Conservation (phyloP, 2,888 invertebrate genomes). For the Ochropacha duplaris region DNA sequence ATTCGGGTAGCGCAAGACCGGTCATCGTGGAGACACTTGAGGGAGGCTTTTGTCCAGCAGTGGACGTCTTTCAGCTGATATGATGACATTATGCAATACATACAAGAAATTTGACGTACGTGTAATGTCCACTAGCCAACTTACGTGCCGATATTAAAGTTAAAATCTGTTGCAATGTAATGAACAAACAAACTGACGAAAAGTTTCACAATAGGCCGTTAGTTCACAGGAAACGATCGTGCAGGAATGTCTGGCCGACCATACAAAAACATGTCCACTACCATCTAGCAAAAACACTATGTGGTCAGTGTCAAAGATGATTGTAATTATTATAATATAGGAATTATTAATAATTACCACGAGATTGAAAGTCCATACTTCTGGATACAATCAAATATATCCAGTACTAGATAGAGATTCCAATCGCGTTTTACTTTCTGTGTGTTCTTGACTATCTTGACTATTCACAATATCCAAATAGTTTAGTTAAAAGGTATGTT, state of each 20-base stretch:
- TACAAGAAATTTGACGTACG: neutral
- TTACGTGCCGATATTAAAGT: slow-evolving; percentile 26
- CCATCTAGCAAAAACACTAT: neutral
- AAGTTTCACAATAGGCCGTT: slow-evolving; percentile 55
- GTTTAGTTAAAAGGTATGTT: no score
- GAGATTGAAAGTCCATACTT: neutral
- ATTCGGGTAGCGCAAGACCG: no score
- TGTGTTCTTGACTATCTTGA: no score
- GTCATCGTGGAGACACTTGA: no score
- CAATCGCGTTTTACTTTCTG: no score
- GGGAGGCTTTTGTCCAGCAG: no score
- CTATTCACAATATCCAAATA: no score
- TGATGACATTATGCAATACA: no score
- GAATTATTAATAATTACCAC: no score
- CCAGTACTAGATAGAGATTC: neutral
- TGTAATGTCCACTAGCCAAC: neutral
- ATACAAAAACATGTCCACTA: neutral
- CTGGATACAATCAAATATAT: neutral
- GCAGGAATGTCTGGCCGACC: slow-evolving; percentile 37
- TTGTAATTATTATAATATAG: neutral
- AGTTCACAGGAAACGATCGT: slow-evolving; percentile 43
- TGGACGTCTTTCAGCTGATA: no score
- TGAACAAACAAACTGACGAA: slow-evolving; percentile 30
- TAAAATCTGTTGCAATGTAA: slow-evolving; percentile 6
- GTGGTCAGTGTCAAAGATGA: neutral